A percentile compares a stretch with the other conserved stretches of the same genome.
These are phyloP conservation scores for Rhimphoctona megacephalus DNA, from an alignment of 2,888 invertebrate genomes.

Conservation along the genomic window DNA sequence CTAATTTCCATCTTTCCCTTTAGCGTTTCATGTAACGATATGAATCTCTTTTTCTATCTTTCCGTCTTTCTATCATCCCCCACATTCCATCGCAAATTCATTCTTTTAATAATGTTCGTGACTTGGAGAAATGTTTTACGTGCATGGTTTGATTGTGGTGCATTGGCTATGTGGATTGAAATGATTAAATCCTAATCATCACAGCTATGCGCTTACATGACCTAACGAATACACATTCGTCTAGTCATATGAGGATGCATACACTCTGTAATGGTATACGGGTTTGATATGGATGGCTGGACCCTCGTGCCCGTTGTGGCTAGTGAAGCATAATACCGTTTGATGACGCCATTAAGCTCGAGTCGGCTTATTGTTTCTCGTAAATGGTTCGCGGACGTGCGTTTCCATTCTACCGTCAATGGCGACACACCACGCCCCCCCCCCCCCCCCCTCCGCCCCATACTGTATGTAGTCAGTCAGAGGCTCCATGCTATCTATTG, in stretches of 20 bases:
- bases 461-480: slow-evolving; percentile 32
- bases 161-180: slow-evolving; percentile 24
- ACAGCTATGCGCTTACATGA: slow-evolving; percentile 4
- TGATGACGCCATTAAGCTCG: slow-evolving; percentile 79
- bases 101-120: background rate
- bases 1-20: slow-evolving; percentile 69
- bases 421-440: slow-evolving; percentile 22
- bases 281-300: slow-evolving; percentile 38
- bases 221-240: slow-evolving; percentile 24
- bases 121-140: background rate
- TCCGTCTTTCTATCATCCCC: background rate
- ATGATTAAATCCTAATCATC: slow-evolving; percentile 33
- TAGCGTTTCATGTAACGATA: slow-evolving; percentile 23
- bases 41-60: background rate
- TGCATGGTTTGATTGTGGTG: background rate
- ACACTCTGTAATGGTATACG: slow-evolving; percentile 29
- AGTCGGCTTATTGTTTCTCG: slow-evolving; percentile 80
- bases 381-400: slow-evolving; percentile 75
- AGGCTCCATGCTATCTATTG: slow-evolving; percentile 14
- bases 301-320: slow-evolving; percentile 54
- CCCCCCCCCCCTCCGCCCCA: background rate
- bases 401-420: slow-evolving; percentile 46
- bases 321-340: slow-evolving; percentile 76
- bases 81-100: no score
- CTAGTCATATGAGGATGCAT: slow-evolving; percentile 14